Base-by-base conservation (phyloP, 2,888 invertebrate species). In the Rotaria sp. region DNA sequence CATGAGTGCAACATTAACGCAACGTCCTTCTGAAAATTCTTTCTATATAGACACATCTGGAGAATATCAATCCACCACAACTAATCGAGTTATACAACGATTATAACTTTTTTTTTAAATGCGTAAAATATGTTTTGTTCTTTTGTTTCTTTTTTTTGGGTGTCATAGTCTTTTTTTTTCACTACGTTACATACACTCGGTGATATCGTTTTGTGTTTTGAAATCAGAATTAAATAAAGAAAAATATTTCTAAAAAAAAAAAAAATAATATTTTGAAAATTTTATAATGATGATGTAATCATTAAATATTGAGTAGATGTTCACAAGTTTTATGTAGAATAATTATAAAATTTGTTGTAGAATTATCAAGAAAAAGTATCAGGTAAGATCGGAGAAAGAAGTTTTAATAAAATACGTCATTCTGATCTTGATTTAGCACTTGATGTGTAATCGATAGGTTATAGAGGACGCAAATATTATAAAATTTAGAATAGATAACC, bases 401-500 rank as follows among this genome's bases (percentile, higher is more conserved):
- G 95, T 86, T 94, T 57, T n/a, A 57, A 57, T n/a, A 57, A 93
- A 86, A 96, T 95, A 93, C 97, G 98, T 98, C 98, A 99, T 15
- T 57, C n/a, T 26, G 7, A n/a, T 2, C 87, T 93, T 92, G 0
- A 95, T 95, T 86, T 96, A 95, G 88, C 94, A 94, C 1, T 94
- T 93, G 89, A 94, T 93, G 88, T 93, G 88, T 93, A 94, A 89
- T 89, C 94, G 88, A 98, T 92, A 88, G 94, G 92, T 90, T 94
- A 96, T 84, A 99, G 93, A 38, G 57, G 8, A 94, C 94, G 90
- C 95, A 97, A 0, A 97, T 95, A 90, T 97, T 96, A 92, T 97
- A 98, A 57, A 98, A 93, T 91, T 99, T 97, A n/a, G 13, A 24
- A 57, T n/a, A 57, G 13, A 91, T 99, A 99, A 57, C 97, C 99